These are phyloP conservation scores for Drosophila siamana DNA, from an alignment of 2,888 invertebrate genomes.

Conservation along the genomic window DNA sequence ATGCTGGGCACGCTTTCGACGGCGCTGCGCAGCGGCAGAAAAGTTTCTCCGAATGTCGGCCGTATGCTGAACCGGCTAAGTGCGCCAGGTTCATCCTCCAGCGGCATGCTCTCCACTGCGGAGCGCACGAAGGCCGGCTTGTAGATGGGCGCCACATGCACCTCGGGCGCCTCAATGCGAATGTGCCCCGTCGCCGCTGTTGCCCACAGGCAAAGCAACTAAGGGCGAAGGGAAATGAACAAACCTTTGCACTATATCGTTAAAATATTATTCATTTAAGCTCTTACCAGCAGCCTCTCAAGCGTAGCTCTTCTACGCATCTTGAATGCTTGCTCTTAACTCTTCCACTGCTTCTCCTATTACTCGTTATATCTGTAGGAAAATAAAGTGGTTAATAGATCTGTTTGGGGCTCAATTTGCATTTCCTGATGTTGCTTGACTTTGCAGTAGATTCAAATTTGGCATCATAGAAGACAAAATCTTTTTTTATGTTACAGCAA, in stretches of 20 bases:
- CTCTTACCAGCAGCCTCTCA: conserved; percentile 57
- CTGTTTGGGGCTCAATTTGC: too few relatives aligned
- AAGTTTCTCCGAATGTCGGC: conserved; percentile 82
- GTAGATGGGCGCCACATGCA: conserved; percentile 63
- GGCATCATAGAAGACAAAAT: too few relatives aligned
- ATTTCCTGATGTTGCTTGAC: too few relatives aligned
- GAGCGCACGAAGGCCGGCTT: conserved; percentile 82
- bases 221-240: too few relatives aligned
- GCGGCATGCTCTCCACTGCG: conserved; percentile 84
- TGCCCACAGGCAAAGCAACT: conserved; percentile 57
- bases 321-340: conserved; percentile 1
- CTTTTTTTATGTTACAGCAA: too few relatives aligned
- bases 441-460: too few relatives aligned
- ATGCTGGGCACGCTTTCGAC: conserved; percentile 90
- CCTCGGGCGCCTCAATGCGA: conserved; percentile 77
- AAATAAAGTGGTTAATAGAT: not conserved
- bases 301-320: conserved; percentile 63
- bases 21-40: conserved; percentile 90
- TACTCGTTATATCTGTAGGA: not conserved
- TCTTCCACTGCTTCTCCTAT: not conserved
- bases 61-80: conserved; percentile 73
- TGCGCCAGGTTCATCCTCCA: conserved; percentile 47
- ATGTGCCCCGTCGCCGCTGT: conserved; percentile 69
- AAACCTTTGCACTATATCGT: too few relatives aligned
- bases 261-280: too few relatives aligned